phyloP scores from a whole-genome alignment of 2,113 vertebrate genomes.

The Dissostichus mawsoni region DNA sequence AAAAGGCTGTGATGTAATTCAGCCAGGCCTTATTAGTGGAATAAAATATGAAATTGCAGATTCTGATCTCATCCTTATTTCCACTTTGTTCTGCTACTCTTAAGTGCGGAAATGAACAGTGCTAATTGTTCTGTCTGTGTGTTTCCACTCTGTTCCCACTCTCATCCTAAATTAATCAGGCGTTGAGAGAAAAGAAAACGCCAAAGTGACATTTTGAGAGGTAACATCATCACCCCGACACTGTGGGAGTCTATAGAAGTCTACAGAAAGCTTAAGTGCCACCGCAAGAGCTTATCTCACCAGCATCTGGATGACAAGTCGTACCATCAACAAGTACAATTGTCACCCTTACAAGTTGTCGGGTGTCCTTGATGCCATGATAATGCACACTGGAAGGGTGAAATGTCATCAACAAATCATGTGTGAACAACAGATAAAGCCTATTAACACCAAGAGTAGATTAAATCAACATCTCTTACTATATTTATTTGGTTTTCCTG shows the following conservation, averaged over 20 bases:
- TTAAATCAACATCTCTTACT: not conserved
- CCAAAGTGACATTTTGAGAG: conserved; percentile 55
- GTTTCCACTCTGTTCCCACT: conserved; percentile 65
- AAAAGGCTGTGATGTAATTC: not conserved
- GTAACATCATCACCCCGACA: conserved; percentile 65
- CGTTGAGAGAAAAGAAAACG: conserved; percentile 33
- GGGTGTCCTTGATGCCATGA: conserved; percentile 60
- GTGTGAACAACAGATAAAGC: conserved; percentile 45
- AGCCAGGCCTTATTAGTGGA: not conserved
- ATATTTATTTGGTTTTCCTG: conserved; percentile 21
- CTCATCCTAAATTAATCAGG: conserved; percentile 58
- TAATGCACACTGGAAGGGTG: conserved; percentile 60
- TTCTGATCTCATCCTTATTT: conserved; percentile 25
- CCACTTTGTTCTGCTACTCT: conserved; percentile 21
- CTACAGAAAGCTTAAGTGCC: conserved; percentile 48
- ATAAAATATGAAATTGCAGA: conserved; percentile 11
- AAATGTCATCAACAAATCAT: conserved; percentile 55
- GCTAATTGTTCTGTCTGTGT: conserved; percentile 77
- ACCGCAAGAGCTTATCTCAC: conserved; percentile 61
- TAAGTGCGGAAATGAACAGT: conserved; percentile 38
- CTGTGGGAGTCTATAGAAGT: conserved; percentile 45
- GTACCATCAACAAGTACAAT: conserved; percentile 61
- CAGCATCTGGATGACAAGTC: conserved; percentile 71
- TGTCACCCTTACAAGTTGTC: conserved; percentile 78
- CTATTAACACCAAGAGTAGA: conserved; percentile 39